These are phyloP conservation scores for Acanthornis magna DNA, from an alignment of 2,797 vertebrate species.

Conservation along the genomic window DNA sequence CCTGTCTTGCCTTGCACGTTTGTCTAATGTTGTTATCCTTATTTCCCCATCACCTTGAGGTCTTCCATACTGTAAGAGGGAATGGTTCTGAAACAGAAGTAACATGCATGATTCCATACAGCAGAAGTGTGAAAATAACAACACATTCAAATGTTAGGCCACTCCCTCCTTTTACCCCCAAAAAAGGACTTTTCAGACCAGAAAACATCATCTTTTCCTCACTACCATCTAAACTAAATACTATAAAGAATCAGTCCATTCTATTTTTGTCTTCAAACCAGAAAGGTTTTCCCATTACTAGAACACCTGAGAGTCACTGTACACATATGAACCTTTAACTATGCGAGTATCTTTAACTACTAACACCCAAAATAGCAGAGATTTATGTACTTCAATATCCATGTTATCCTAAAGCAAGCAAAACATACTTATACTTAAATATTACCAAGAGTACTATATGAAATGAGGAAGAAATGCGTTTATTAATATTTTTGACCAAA, in stretches of 20 bases:
- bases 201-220: background rate
- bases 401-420: background rate
- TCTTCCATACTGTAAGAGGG: slow-evolving; percentile 88
- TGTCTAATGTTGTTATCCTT: slow-evolving; percentile 89
- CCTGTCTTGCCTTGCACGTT: slow-evolving; percentile 95
- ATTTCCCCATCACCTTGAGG: slow-evolving; percentile 97
- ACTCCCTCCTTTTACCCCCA: background rate
- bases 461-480: background rate
- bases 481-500: background rate
- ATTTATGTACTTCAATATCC: background rate
- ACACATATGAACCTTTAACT: background rate
- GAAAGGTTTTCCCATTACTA: background rate
- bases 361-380: background rate
- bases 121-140: background rate
- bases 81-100: slow-evolving; percentile 85
- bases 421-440: background rate
- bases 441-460: background rate
- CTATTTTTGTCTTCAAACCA: background rate
- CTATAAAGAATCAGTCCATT: background rate
- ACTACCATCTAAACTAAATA: background rate
- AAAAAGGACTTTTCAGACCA: background rate
- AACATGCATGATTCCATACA: background rate
- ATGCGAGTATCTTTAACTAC: background rate
- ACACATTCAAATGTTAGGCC: background rate
- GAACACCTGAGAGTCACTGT: background rate